Conservation (phyloP, 2,113 vertebrate species). For the Hippocampus comes region DNA sequence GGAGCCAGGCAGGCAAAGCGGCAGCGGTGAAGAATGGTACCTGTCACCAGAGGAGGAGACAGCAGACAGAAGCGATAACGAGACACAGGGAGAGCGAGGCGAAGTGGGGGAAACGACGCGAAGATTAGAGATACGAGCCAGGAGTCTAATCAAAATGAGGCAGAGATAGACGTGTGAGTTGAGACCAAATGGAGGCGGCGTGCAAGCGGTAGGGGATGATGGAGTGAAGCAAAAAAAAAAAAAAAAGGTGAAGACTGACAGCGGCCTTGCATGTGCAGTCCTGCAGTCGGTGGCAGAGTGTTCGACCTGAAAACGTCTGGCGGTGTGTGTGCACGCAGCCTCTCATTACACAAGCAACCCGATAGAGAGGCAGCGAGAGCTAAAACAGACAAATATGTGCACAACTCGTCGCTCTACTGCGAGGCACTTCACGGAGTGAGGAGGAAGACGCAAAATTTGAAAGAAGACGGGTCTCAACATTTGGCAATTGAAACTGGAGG, state of each 20-base stretch:
- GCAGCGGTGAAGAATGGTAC: slow-evolving; percentile 60
- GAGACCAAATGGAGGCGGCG: slow-evolving; percentile 23
- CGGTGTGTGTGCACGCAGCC: slow-evolving; percentile 12
- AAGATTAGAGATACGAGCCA: slow-evolving; percentile 55
- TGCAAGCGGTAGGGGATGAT: slow-evolving; percentile 12
- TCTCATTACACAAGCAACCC: slow-evolving; percentile 43
- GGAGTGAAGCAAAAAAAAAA: slow-evolving; percentile 24
- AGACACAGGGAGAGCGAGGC: slow-evolving; percentile 26
- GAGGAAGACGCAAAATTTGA: slow-evolving; percentile 1
- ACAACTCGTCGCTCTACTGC: slow-evolving; percentile 9
- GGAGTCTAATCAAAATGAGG: slow-evolving; percentile 47
- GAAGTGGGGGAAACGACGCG: slow-evolving; percentile 28
- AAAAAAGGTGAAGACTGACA: slow-evolving; percentile 22
- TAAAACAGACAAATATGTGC: slow-evolving; percentile 15
- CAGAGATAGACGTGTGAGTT: slow-evolving; percentile 20
- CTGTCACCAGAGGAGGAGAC: slow-evolving; percentile 57
- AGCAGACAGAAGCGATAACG: slow-evolving; percentile 44
- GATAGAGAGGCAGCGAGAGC: slow-evolving; percentile 16
- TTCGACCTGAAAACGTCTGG: slow-evolving; percentile 22
- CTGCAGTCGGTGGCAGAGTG: slow-evolving; percentile 40
- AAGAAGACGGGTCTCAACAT: background rate
- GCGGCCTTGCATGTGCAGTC: slow-evolving; percentile 23
- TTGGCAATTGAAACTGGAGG: background rate
- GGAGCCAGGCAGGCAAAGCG: slow-evolving; percentile 24
- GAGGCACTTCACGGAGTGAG: too few relatives aligned